Base-by-base conservation (phyloP, 2,888 invertebrate species). In the Pandemis cinnamomeana region DNA sequence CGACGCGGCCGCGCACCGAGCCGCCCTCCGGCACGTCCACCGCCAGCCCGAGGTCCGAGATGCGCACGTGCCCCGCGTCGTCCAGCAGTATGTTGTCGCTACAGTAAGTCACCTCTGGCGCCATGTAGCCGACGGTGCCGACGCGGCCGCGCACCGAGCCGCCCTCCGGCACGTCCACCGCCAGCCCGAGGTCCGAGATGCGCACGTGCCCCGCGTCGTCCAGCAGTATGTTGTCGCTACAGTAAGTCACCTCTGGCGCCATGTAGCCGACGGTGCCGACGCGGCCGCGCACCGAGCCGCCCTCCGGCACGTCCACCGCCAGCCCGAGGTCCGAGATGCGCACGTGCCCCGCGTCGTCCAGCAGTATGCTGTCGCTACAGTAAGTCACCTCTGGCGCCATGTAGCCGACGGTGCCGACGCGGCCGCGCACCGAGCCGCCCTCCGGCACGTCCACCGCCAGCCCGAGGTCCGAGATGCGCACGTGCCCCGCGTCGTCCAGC, bases 231-330 rank as follows among this genome's bases (percentile, higher is more conserved):
- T n/a, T n/a, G n/a, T n/a, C n/a, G n/a, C n/a, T n/a, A n/a, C n/a
- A n/a, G n/a, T n/a, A n/a, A n/a, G n/a, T n/a, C n/a, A n/a, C 92
- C 90, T 93, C 93, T 0, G 93, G 93, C 64, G 93, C 98, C 98
- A 99, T 99, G 91, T 99, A 98, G 71, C 99, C 99, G 53, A 99
- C 99, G 70, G 99, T 99, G 72, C 99, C 99, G 13, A 99, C 99
- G 77, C 99, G 95, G 63, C 99, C 99, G 72, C 99, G 96, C 76
- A 99, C 99, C 90, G 97, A 97, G 88, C 99, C 99, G 5, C 98
- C 98, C 86, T 99, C 99, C 5, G 98, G 99, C 87, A 99, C 98
- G 94, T 99, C 99, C 71, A 99, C 99, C 6, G 99, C 99, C 80
- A 99, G 95, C 13, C 99, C 99, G 81, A 99, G 96, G 94, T 99